phyloP scores from a whole-genome alignment of 1,140 invertebrate genomes.

The Delia radicum region DNA sequence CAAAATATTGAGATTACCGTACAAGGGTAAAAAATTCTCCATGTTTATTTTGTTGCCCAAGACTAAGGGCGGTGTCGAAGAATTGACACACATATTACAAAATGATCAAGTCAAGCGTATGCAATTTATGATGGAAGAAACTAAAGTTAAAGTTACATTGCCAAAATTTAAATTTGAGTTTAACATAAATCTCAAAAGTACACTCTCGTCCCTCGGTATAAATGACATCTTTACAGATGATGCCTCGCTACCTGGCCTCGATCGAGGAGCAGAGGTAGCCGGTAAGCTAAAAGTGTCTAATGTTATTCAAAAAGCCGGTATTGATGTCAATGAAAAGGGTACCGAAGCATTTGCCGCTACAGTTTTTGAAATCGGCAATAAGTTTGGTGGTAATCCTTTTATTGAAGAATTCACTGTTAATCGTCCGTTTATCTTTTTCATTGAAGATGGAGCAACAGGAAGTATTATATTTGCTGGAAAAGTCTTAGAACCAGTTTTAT shows the following conservation, averaged over 20 bases:
- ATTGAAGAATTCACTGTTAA: conserved; percentile 64
- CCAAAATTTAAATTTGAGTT: conserved; percentile 79
- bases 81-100: conserved; percentile 62
- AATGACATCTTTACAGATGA: conserved; percentile 68
- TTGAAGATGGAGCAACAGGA: conserved; percentile 70
- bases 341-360: conserved; percentile 76
- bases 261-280: conserved; percentile 57
- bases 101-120: conserved; percentile 60
- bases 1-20: conserved; percentile 77
- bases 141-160: conserved; percentile 64
- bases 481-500: conserved; percentile 62
- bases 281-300: conserved; percentile 67
- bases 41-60: conserved; percentile 74
- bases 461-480: conserved; percentile 74
- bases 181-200: conserved; percentile 63
- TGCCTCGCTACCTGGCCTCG: conserved; percentile 68
- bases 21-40: conserved; percentile 67
- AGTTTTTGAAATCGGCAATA: conserved; percentile 69
- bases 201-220: conserved; percentile 70
- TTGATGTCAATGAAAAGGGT: conserved; percentile 83
- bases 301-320: conserved; percentile 77
- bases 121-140: conserved; percentile 62
- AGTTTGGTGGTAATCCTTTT: conserved; percentile 63
- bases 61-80: conserved; percentile 61
- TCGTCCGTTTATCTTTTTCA: conserved; percentile 78